phyloP scores from a whole-genome alignment of 37 sponge, comb jelly and placozoan genomes.

The Beroe forskalii region DNA sequence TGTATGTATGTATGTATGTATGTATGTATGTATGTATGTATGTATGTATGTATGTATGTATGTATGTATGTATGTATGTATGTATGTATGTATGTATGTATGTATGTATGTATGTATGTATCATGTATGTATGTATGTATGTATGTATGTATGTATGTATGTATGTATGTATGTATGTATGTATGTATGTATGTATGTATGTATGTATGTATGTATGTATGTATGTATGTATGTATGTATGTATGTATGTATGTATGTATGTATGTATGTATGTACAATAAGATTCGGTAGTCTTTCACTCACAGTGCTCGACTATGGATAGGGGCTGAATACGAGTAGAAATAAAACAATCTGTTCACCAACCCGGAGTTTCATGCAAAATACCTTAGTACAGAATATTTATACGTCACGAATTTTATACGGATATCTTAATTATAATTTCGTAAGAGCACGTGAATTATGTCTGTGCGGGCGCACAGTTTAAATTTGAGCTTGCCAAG shows the following conservation, averaged over 20 bases:
- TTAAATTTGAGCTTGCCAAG: too few species aligned
- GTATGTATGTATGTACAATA: constrained; percentile 1
- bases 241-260: constrained; percentile 1
- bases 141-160: constrained; percentile 51
- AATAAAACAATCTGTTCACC: too few species aligned
- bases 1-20: constrained; percentile 1
- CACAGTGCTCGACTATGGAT: too few species aligned
- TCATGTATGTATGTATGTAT: constrained; percentile 37
- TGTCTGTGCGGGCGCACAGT: too few species aligned
- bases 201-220: constrained; percentile 6
- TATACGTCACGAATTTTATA: too few species aligned
- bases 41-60: constrained; percentile 47
- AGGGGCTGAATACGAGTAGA: too few species aligned
- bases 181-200: constrained; percentile 44
- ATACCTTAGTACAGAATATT: too few species aligned
- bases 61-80: constrained; percentile 45
- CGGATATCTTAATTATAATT: too few species aligned
- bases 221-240: constrained; percentile 1
- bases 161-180: constrained; percentile 46
- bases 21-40: constrained; percentile 12
- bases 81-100: constrained; percentile 51
- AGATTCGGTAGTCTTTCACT: too few species aligned
- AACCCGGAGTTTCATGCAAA: too few species aligned
- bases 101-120: constrained; percentile 40
- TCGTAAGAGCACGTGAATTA: too few species aligned